Conservation (phyloP, 2,113 vertebrate genomes). For the Proteles cristata region DNA sequence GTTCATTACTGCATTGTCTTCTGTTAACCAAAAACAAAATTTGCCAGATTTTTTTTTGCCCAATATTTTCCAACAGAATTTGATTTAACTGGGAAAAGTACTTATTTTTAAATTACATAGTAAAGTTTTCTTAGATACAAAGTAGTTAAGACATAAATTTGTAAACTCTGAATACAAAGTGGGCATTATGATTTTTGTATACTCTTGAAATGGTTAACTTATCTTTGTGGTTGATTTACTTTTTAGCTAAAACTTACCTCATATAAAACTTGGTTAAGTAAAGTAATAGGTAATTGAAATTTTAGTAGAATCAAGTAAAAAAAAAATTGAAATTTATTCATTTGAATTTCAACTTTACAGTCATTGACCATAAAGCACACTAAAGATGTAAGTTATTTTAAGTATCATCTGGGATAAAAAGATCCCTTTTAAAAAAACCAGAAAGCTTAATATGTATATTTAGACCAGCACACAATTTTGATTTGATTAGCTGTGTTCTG, state of each 20-base stretch:
- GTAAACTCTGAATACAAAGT: conserved; percentile 81
- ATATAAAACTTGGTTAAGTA: conserved; percentile 80
- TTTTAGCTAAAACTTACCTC: conserved; percentile 85
- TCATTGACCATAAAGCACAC: conserved; percentile 70
- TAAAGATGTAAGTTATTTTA: conserved; percentile 74
- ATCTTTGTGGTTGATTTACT: conserved; percentile 77
- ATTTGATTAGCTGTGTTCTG: conserved; percentile 43
- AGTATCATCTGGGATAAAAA: conserved; percentile 68
- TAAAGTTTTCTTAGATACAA: conserved; percentile 74
- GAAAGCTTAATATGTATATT: conserved; percentile 61
- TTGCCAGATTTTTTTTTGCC: conserved; percentile 78
- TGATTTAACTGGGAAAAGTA: conserved; percentile 69
- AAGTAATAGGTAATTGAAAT: conserved; percentile 74
- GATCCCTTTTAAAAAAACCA: conserved; percentile 61
- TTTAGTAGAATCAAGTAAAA: conserved; percentile 83
- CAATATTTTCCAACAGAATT: conserved; percentile 76
- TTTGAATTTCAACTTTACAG: conserved; percentile 77
- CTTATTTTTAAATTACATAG: conserved; percentile 75
- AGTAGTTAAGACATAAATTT: conserved; percentile 78
- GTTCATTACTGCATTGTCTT: conserved; percentile 55
- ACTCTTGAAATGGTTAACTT: conserved; percentile 80
- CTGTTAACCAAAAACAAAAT: conserved; percentile 71
- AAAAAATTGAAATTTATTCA: conserved; percentile 78
- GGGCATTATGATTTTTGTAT: conserved; percentile 85
- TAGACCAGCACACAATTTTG: conserved; percentile 55